Base-by-base conservation (phyloP, 2,888 invertebrate genomes). In the Eupeodes luniger region DNA sequence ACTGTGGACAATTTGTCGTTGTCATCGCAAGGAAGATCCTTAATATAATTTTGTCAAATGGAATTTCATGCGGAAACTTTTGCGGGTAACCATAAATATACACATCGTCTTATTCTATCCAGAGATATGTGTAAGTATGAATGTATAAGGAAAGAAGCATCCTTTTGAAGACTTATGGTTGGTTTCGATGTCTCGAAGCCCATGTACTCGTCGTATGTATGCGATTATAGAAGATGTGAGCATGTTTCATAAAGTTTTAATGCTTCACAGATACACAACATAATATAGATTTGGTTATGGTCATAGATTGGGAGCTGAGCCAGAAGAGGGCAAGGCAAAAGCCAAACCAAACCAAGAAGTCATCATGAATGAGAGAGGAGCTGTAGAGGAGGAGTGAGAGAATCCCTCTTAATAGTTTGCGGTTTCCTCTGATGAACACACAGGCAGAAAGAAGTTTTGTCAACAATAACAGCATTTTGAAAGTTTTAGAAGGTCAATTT, bases 21-120 rank as follows among this genome's bases (percentile, higher is more conserved):
- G 59, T 47, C 12, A 66, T 34, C 19, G 10, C 55, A 14, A 44
- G 59, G 44, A 51, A 66, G 40, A 59, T 85, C 88, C 85, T 81
- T 85, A 75, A 85, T 85, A 88, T 78, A 75, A 81, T 88, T 85
- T 81, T 27, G 40, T 64, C 51, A 72, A 88, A 88, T 85, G 81
- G 59, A 78, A 88, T 88, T 88, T 88, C 81, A 88, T 88, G 88
- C 69, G 88, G 85, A 88, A 88, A 88, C 85, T 88, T 88, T 88
- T 88, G 88, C 88, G 88, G 88, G 78, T 76, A 88, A 85, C 84
- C 84, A 36, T 53, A 49, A 62, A 75, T 75, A 75, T 47, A 72
- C 72, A 72, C 72, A 72, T 72, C 72, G 34, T 59, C 72, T 47
- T 59, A 27, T 14, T 19, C 10, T 40, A 53, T 44, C 61, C 40